Percentiles rank a stretch among this genome's conserved stretches.
Conservation (phyloP, 2,797 vertebrate species). For the Helostoma temminkii region DNA sequence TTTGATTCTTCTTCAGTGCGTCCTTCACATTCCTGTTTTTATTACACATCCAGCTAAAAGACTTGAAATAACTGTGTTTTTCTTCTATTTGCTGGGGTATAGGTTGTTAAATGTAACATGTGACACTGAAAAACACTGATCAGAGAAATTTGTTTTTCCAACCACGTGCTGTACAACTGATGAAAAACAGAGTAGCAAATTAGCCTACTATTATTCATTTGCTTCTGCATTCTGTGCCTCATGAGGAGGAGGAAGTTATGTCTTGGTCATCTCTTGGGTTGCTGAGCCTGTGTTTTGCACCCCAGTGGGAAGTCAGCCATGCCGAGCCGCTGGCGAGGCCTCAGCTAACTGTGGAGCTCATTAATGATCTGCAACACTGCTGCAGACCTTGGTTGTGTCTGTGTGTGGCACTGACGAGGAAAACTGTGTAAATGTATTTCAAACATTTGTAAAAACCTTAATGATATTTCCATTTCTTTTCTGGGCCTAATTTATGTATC, state of each 20-base stretch:
- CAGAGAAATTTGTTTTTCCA: neutral
- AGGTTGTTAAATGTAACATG: neutral
- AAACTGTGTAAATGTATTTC: slow-evolving; percentile 11
- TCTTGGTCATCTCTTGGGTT: slow-evolving; percentile 56
- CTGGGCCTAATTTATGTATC: slow-evolving; percentile 23
- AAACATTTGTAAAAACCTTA: slow-evolving; percentile 32
- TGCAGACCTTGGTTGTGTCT: slow-evolving; percentile 26
- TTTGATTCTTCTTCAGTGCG: neutral
- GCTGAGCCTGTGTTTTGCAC: slow-evolving; percentile 61
- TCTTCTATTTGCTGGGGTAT: neutral
- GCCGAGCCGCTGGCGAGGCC: slow-evolving; percentile 60
- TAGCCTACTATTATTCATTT: neutral
- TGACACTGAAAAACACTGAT: neutral
- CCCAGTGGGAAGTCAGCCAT: slow-evolving; percentile 59
- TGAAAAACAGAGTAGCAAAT: neutral
- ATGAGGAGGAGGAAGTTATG: slow-evolving; percentile 42
- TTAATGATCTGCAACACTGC: slow-evolving; percentile 63
- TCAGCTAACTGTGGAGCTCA: slow-evolving; percentile 56
- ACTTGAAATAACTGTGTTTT: neutral
- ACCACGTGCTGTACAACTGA: neutral
- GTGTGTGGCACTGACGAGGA: neutral
- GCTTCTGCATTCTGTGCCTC: neutral
- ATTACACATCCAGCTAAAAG: too few relatives aligned
- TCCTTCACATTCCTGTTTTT: neutral
- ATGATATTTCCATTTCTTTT: slow-evolving; percentile 22